Percentiles rank a stretch among this genome's conserved stretches.
Conservation (phyloP, 1,140 invertebrate species). For the Anadara kagoshimensis region DNA sequence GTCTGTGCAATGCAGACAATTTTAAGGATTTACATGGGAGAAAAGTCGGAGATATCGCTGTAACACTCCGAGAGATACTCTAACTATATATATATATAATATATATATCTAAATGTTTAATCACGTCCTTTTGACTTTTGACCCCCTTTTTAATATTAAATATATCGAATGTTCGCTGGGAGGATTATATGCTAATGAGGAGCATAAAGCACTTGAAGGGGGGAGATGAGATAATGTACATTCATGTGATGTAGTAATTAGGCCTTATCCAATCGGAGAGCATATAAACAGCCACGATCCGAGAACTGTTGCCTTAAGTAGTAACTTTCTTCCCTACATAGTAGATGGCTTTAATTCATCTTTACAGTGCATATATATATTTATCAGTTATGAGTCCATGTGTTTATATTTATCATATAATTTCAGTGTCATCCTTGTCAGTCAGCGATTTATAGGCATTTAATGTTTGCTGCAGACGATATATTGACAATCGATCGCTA, state of each 20-base stretch:
- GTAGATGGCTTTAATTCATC: constrained; percentile 2
- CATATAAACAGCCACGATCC: constrained; percentile 5
- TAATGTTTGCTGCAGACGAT: neutral
- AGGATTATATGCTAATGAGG: constrained; percentile 28
- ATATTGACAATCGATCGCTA: constrained; percentile 7
- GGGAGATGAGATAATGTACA: neutral
- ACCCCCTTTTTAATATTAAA: constrained; percentile 16
- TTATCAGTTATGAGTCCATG: too few relatives aligned
- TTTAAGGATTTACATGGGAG: too few relatives aligned
- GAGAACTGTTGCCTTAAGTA: constrained; percentile 2
- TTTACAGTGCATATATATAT: constrained; percentile 17
- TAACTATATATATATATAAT: too few relatives aligned
- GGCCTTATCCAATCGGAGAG: too few relatives aligned
- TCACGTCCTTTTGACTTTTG: constrained; percentile 21
- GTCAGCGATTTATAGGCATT: constrained; percentile 4
- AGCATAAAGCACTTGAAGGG: constrained; percentile 4
- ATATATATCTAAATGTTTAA: too few relatives aligned
- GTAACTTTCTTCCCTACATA: constrained; percentile 13
- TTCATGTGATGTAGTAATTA: constrained; percentile 21
- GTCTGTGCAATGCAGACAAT: too few relatives aligned
- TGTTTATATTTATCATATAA: constrained; percentile 19
- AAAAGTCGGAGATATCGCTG: too few relatives aligned
- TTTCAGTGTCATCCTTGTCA: constrained; percentile 13
- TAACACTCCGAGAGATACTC: too few relatives aligned
- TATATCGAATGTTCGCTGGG: constrained; percentile 11